Evolutionary conservation across 2,888 invertebrate species (phyloP), one percentile per base, ranked within the genome.

Genomic region (Nipponacmea schrenckii): DNA sequence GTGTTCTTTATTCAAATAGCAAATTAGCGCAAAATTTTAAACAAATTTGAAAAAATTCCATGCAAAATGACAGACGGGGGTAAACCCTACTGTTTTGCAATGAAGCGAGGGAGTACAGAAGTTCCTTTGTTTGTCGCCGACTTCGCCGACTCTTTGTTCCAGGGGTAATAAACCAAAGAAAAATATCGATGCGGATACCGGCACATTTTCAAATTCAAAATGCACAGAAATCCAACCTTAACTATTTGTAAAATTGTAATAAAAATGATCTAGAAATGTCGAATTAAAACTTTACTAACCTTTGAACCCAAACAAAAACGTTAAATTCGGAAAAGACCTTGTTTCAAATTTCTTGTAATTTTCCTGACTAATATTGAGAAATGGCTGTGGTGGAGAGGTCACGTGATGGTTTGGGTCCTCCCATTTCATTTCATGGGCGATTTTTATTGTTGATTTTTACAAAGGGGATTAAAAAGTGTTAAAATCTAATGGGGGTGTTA

Each of bases 371-470:
- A 62, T 46, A 62, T 46, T 27, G 27, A 69, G 63, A 69, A 69
- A 63, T 62, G 68, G 48, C 63, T 63, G 63, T 69, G 68, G 68
- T 46, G 68, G 68, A 69, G 68, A 69, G 68, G 46, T 63, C 68
- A 69, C 68, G 68, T 69, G 68, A 69, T 63, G 46, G 63, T 69
- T 62, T 31, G 68, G 68, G 68, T 20, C 68, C 68, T 69, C 68
- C 39, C 63, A 62, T 69, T 69, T 63, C 44, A 24, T 26, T 45
- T 63, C 68, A 69, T n/a, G 63, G 39, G 62, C 14, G 26, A 46
- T 26, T 24, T 27, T 45, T 46, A n/a, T 27, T 17, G 20, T 27
- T 17, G 31, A 56, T 56, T 56, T 27, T 39, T 7, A 39, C 39
- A 39, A 39, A 39, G 10, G 39, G 39, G 39, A 39, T 39, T 39